Percentiles rank a stretch among this genome's conserved stretches.
These are phyloP conservation scores for Rhadina sibilatrix DNA, from an alignment of 2,113 vertebrate genomes.

Conservation along the genomic window DNA sequence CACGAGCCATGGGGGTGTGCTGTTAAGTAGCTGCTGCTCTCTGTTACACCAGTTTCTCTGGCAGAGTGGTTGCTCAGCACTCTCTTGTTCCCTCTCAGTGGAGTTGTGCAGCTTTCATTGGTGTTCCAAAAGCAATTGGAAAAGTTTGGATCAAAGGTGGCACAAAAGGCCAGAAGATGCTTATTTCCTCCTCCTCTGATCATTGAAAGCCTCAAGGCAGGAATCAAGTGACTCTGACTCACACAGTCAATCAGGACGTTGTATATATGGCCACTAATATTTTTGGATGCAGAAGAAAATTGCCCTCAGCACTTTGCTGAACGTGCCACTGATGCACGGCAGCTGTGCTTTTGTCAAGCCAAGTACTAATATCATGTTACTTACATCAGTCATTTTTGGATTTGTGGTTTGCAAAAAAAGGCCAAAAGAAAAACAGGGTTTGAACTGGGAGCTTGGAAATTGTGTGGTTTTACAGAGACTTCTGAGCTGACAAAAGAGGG, in stretches of 20 bases:
- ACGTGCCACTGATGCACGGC: background rate
- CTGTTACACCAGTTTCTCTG: background rate
- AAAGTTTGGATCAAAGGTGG: background rate
- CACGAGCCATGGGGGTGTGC: background rate
- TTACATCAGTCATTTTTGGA: background rate
- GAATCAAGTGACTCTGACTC: conserved; percentile 37
- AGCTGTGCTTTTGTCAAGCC: conserved; percentile 59
- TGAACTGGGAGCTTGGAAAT: background rate
- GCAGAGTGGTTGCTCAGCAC: background rate
- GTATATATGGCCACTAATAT: background rate
- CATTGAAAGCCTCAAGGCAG: background rate
- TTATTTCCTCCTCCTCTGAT: background rate
- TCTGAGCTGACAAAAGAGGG: background rate
- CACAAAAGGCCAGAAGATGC: background rate
- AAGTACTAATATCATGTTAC: background rate
- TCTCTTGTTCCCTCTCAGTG: background rate
- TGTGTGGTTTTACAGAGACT: background rate
- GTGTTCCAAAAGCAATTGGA: background rate
- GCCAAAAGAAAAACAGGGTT: background rate
- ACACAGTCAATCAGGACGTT: background rate
- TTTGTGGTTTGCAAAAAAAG: background rate
- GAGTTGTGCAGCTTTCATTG: background rate
- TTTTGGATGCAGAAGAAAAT: conserved; percentile 27
- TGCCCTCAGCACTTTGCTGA: conserved; percentile 39
- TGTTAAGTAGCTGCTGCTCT: background rate